phyloP scores from a whole-genome alignment of 2,113 vertebrate species.

The Muntiacus muntjak region DNA sequence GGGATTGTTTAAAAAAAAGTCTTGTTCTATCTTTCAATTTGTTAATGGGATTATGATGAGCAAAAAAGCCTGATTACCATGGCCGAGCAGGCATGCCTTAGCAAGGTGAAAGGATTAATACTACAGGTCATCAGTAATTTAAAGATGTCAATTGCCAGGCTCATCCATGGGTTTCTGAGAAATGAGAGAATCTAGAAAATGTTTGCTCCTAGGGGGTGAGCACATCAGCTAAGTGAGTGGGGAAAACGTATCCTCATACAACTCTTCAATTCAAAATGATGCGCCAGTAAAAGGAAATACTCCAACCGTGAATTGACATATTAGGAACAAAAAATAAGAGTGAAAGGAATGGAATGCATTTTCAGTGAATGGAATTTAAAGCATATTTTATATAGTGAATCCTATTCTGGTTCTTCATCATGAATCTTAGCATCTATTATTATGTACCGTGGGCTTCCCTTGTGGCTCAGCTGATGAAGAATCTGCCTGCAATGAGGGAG shows the following conservation, averaged over 20 bases:
- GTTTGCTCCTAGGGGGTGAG: conserved; percentile 34
- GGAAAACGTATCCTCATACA: background rate
- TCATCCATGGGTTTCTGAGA: conserved; percentile 33
- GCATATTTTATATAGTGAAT: background rate
- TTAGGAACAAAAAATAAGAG: background rate
- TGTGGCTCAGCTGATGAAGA: background rate
- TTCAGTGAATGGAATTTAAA: background rate
- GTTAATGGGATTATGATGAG: conserved; percentile 67
- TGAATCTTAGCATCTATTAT: background rate
- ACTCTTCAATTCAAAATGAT: background rate
- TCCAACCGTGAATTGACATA: background rate
- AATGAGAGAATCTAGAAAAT: conserved; percentile 42
- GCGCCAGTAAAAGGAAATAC: background rate
- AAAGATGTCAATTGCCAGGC: conserved; percentile 50
- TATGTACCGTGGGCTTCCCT: background rate
- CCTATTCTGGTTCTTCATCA: background rate
- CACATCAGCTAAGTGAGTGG: background rate
- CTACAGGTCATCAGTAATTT: conserved; percentile 33
- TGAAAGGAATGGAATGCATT: background rate
- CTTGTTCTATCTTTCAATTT: conserved; percentile 71
- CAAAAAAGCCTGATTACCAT: conserved; percentile 57
- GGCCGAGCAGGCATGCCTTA: conserved; percentile 7
- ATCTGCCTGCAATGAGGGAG: background rate
- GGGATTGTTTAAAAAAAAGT: conserved; percentile 57
- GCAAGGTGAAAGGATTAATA: conserved; percentile 63